Evolutionary conservation across 2,113 vertebrate genomes (phyloP).

Genomic region (Spea multiplicata): DNA sequence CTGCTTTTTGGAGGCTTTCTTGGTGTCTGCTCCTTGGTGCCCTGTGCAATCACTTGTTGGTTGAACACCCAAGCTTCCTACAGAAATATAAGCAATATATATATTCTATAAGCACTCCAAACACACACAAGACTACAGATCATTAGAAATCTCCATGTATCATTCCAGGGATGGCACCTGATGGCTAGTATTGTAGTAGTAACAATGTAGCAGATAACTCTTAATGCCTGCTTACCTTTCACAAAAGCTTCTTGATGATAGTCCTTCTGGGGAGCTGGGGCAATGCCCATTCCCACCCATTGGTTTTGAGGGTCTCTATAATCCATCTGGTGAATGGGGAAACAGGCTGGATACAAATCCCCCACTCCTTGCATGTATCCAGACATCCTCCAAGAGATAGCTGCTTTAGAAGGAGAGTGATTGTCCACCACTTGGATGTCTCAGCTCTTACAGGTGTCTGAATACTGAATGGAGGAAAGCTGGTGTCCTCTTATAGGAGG

Average conservation of each 20-base stretch:
- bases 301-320: neutral
- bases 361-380: constrained; percentile 1
- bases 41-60: neutral
- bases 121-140: neutral
- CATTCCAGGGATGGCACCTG: neutral
- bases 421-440: neutral
- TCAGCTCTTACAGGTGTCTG: neutral
- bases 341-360: neutral
- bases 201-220: neutral
- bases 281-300: neutral
- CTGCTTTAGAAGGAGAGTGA: neutral
- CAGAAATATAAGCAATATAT: neutral
- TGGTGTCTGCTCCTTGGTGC: neutral
- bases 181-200: neutral
- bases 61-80: neutral
- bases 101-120: neutral
- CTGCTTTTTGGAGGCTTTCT: neutral
- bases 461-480: neutral
- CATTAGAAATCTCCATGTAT: neutral
- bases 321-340: neutral
- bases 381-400: neutral
- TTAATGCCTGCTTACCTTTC: neutral
- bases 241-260: neutral
- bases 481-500: constrained; percentile 8
- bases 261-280: neutral